Base-by-base conservation (phyloP, 2,888 invertebrate species). In the Perizoma flavofasciatum region DNA sequence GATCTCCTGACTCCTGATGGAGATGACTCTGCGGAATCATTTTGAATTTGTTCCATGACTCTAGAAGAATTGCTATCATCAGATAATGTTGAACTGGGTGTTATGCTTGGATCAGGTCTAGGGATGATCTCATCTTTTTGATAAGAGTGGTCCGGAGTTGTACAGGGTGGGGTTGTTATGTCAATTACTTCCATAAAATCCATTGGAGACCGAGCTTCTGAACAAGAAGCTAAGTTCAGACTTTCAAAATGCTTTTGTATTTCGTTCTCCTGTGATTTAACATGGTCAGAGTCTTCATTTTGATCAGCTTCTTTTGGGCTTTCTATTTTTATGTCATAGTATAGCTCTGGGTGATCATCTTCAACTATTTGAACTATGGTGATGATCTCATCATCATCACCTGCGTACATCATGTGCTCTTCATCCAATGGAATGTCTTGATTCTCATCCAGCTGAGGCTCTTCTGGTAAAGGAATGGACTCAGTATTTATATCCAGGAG, bases 1-100 rank as follows among this genome's bases (percentile, higher is more conserved):
- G 96, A 96, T 49, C 96, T 92, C 22, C 96, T 88, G 0, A 96
- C 95, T n/a, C 93, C 92, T 40, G 86, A 84, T n/a, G 91, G 91
- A 33, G 91, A 91, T 5, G 92, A 91, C 56, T 91, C 92, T 2
- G 89, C 81, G 2, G 92, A 92, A 63, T 92, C 92, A 82, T 90
- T 89, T 52, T 79, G 86, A 51, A 77, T 83, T 41, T 82, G 86
- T 73, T 92, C 92, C 47, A 80, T 80, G 0, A 80, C 73, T 66
- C 89, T 78, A 5, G 90, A 89, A 9, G 87, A 91, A 63, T 91
- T 92, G 59, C 92, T 92, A 56, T 92, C 90, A 81, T 92, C 92
- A 8, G 92, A 90, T 22, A 91, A 67, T 53, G 83, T 88, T 6
- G 89, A 92, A 64, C 88, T 92, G 4, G 91, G 90, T 65, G 91